Evolutionary conservation across 2,888 invertebrate genomes (phyloP), one percentile per base, ranked within the genome.

Genomic region (Drosophila kuntzei): DNA sequence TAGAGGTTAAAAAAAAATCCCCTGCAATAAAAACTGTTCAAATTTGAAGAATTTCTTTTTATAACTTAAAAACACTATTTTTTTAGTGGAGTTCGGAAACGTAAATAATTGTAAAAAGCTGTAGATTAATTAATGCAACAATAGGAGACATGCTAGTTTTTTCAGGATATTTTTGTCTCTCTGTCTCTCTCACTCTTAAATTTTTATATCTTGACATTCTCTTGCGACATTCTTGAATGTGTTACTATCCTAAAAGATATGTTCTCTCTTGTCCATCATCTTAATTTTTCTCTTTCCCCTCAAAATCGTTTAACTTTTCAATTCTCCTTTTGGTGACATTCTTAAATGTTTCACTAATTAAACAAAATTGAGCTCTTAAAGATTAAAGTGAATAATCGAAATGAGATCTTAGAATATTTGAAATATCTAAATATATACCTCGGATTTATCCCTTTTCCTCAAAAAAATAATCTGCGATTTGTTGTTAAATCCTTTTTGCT

Each of bases 401-500:
- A 14, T 7, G 6, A 27, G 25, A 14, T 14, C 25, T 14, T 2
- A 3, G 7, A 47, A 32, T 1, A 22, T 20, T 20, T 20, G 3
- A 32, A n/a, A 7, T 25, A 25, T 25, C 1, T 1, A 18, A 8
- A 1, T 8, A 16, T 36, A 14, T 36, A 12, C 3, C n/a, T 39
- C 6, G 41, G 12, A 41, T 1, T 7, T 20, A 20, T 44, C 9
- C 27, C 4, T 2, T 16, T 14, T 16, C 6, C 6, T 2, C 11
- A 9, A 32, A 37, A 37, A n/a, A n/a, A 27, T 6, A 9, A 16
- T 11, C 11, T 18, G 7, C 29, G 11, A 2, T 22, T 54, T 7
- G 14, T 32, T 54, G n/a, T 14, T 14, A 20, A 20, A 22, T 22
- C 22, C 22, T n/a, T 44, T 34, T 20, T 18, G 63, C 47, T 51